Conservation (phyloP, 2,113 vertebrate genomes). For the Phyllostomus hastatus region DNA sequence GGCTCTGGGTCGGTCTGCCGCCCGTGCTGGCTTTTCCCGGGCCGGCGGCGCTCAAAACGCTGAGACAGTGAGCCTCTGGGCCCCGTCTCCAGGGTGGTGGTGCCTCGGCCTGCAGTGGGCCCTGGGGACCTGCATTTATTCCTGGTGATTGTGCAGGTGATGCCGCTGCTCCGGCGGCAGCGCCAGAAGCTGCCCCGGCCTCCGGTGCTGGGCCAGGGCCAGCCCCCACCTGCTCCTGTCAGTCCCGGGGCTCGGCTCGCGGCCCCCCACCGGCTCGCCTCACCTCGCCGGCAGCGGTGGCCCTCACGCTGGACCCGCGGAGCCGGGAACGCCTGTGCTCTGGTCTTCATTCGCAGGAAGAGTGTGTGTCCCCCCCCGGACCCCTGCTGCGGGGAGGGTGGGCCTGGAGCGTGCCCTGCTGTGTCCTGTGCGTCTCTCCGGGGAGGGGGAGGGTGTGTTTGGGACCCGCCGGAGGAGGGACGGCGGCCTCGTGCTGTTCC, state of each 20-base stretch:
- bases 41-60: not conserved
- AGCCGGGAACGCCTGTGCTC: not conserved
- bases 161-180: not conserved
- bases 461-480: not conserved
- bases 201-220: accelerated
- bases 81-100: not conserved
- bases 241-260: not conserved
- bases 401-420: accelerated
- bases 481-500: not conserved
- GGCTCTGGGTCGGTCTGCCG: not conserved
- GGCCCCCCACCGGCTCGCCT: not conserved
- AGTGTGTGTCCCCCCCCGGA: too few species aligned
- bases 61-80: accelerated
- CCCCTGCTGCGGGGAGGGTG: too few species aligned
- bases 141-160: not conserved
- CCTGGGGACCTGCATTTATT: not conserved
- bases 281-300: not conserved
- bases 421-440: not conserved
- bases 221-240: not conserved
- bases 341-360: not conserved
- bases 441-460: not conserved
- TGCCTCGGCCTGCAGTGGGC: not conserved
- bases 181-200: not conserved
- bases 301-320: not conserved
- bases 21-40: not conserved